phyloP scores from a whole-genome alignment of 2,113 vertebrate genomes.

The Mohoua ochrocephala region DNA sequence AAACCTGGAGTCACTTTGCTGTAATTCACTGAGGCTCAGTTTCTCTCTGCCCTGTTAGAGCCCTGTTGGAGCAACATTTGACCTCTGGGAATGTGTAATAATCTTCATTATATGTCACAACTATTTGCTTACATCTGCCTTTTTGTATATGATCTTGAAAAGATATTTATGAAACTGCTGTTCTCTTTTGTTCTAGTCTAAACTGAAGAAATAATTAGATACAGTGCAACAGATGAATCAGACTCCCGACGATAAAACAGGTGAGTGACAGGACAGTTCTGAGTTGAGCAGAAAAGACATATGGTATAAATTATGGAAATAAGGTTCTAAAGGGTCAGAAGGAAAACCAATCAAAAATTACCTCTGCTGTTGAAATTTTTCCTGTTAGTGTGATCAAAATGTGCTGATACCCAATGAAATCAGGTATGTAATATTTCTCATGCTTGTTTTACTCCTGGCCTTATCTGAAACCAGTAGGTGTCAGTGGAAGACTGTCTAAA shows the following conservation, averaged over 20 bases:
- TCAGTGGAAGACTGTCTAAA: neutral
- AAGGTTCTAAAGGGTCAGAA: neutral
- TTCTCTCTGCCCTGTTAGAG: neutral
- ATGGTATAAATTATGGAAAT: neutral
- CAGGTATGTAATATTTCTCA: neutral
- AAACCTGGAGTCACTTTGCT: neutral
- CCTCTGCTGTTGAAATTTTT: neutral
- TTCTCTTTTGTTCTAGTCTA: neutral
- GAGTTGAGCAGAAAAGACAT: neutral
- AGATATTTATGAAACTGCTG: neutral
- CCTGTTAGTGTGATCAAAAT: neutral
- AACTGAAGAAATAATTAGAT: constrained; percentile 61
- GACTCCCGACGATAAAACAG: neutral
- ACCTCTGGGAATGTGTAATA: neutral
- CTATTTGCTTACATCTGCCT: neutral
- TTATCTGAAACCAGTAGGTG: constrained; percentile 3
- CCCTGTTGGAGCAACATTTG: neutral
- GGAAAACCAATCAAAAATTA: neutral
- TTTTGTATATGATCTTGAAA: neutral
- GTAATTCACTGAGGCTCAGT: neutral
- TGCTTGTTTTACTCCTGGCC: neutral
- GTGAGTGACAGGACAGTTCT: neutral
- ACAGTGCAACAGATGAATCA: neutral
- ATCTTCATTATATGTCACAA: neutral
- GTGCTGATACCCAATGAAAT: neutral